A percentile compares a stretch with the other conserved stretches of the same genome.
Conservation (phyloP, 2,888 invertebrate species). For the Autographa pulchrina region DNA sequence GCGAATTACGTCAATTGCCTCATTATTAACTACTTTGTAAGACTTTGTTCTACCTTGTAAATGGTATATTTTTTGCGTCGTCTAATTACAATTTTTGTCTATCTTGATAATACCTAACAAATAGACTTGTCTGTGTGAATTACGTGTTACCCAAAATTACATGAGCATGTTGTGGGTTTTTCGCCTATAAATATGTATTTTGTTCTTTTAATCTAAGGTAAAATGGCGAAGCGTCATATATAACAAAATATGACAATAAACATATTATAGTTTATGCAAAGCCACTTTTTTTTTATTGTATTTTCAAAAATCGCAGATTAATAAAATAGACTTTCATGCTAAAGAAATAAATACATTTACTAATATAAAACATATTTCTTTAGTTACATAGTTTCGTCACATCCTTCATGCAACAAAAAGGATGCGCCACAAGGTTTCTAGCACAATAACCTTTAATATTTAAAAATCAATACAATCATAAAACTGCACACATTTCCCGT, state of each 20-base stretch:
- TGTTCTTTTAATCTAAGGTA: too few relatives aligned
- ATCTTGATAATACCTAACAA: not conserved
- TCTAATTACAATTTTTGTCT: not conserved
- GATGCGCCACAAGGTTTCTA: conserved; percentile 2
- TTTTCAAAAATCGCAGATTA: too few relatives aligned
- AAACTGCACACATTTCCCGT: conserved; percentile 23
- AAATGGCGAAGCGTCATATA: too few relatives aligned
- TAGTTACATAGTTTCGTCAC: not conserved
- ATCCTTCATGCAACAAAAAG: not conserved
- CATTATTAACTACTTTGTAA: conserved; percentile 11
- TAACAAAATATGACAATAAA: too few relatives aligned
- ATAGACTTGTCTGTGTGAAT: not conserved
- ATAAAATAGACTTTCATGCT: too few relatives aligned
- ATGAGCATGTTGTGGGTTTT: too few relatives aligned
- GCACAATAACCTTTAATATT: not conserved
- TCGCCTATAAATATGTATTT: too few relatives aligned
- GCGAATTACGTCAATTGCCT: conserved; percentile 29
- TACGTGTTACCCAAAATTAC: not conserved
- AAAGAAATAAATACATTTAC: too few relatives aligned
- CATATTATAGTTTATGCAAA: too few relatives aligned
- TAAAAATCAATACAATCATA: not conserved
- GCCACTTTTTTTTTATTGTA: too few relatives aligned
- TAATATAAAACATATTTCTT: too few relatives aligned
- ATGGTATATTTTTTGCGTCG: conserved; percentile 11
- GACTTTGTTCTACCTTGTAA: conserved; percentile 43